Evolutionary conservation across 64 coral and sea anemone genomes (phyloP).

Genomic region (Montipora foliosa): DNA sequence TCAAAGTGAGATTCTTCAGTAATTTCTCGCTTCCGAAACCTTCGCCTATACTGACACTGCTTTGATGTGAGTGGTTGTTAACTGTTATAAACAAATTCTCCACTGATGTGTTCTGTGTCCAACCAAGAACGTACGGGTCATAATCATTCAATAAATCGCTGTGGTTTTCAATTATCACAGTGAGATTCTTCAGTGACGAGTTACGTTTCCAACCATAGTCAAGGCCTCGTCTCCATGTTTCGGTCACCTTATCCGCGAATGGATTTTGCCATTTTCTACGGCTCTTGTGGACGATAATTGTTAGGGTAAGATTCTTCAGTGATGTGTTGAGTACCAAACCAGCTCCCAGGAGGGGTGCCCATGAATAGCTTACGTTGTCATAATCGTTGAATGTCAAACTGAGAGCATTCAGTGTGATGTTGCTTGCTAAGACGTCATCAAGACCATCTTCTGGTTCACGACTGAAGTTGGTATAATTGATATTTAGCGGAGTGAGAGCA

Average conservation of each 20-base stretch:
- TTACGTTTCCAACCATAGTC: background rate
- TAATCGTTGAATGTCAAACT: background rate
- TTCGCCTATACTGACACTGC: background rate
- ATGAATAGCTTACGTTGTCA: background rate
- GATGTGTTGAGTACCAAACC: background rate
- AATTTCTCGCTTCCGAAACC: too few species aligned
- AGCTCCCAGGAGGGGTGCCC: background rate
- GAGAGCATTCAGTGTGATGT: background rate
- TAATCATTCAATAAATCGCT: background rate
- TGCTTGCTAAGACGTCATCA: too few species aligned
- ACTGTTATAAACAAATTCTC: background rate
- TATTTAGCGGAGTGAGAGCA: background rate
- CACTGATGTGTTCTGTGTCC: background rate
- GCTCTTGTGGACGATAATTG: background rate
- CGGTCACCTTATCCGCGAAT: too few species aligned
- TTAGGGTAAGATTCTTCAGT: background rate
- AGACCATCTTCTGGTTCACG: too few species aligned
- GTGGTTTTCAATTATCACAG: background rate
- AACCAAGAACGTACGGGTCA: background rate
- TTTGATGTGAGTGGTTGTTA: background rate
- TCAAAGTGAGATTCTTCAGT: too few species aligned
- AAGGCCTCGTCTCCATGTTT: background rate
- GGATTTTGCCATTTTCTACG: too few species aligned
- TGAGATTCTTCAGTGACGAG: background rate
- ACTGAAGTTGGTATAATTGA: background rate